Conservation (phyloP, 2,113 vertebrate species). For the Anthoscopus minutus region DNA sequence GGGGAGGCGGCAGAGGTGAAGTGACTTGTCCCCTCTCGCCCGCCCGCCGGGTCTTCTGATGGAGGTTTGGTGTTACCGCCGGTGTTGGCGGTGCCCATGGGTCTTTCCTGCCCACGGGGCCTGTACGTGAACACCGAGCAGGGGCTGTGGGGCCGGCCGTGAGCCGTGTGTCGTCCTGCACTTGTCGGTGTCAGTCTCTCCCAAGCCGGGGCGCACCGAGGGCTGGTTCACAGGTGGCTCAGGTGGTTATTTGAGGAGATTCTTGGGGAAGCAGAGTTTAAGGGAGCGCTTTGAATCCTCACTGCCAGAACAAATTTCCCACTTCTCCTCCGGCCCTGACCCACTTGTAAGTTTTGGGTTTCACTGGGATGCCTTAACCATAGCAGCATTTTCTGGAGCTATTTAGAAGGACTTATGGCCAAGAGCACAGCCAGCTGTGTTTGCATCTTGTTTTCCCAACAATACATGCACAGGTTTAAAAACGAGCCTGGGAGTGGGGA, state of each 20-base stretch:
- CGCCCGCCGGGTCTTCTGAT: background rate
- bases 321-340: background rate
- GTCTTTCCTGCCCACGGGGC: background rate
- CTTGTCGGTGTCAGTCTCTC: rapidly evolving
- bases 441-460: background rate
- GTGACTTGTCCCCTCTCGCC: background rate
- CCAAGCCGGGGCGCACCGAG: background rate
- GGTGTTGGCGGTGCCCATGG: background rate
- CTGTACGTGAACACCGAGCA: background rate
- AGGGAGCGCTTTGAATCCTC: background rate
- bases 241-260: background rate
- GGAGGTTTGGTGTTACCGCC: background rate
- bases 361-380: background rate
- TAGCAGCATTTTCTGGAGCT: background rate
- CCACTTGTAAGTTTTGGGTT: background rate
- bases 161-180: background rate
- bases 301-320: background rate
- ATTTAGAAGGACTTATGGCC: background rate
- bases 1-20: background rate
- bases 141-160: background rate
- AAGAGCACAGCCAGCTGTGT: background rate
- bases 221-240: background rate
- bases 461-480: background rate
- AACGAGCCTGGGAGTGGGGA: background rate
- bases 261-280: background rate